phyloP scores from a whole-genome alignment of 2,888 invertebrate species.

The Idaea dimidiata region DNA sequence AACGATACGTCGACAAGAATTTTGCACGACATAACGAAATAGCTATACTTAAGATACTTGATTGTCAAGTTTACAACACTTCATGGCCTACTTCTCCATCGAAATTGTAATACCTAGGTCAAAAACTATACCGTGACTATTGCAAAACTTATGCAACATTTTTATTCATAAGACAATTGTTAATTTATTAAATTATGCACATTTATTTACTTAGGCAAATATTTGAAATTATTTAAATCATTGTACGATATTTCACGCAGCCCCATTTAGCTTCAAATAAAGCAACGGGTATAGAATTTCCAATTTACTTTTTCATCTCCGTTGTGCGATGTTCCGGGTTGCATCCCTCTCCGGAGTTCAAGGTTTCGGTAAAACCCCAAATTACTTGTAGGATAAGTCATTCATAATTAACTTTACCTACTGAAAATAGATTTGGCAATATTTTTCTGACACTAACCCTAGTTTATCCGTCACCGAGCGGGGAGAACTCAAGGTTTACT shows the following conservation, averaged over 20 bases:
- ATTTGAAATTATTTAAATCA: background rate
- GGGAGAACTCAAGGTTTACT: too few species aligned
- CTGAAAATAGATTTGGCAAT: too few species aligned
- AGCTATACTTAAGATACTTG: background rate
- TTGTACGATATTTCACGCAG: background rate
- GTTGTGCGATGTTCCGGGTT: too few species aligned
- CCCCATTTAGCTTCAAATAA: background rate
- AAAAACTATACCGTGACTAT: background rate
- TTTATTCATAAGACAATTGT: conserved; percentile 5
- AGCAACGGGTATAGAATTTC: too few species aligned
- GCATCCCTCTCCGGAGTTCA: too few species aligned
- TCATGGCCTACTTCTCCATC: background rate
- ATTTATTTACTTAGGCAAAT: background rate
- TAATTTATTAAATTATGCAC: background rate
- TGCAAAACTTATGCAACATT: background rate
- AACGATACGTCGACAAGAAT: background rate
- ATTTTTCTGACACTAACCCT: too few species aligned
- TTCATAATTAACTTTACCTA: too few species aligned
- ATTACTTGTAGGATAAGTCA: too few species aligned
- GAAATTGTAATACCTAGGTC: background rate
- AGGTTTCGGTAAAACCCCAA: too few species aligned
- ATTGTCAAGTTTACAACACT: background rate
- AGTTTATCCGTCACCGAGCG: too few species aligned
- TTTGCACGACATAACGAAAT: background rate
- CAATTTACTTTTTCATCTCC: too few species aligned